Base-by-base conservation (phyloP, 2,113 vertebrate species). In the Platichthys flesus region DNA sequence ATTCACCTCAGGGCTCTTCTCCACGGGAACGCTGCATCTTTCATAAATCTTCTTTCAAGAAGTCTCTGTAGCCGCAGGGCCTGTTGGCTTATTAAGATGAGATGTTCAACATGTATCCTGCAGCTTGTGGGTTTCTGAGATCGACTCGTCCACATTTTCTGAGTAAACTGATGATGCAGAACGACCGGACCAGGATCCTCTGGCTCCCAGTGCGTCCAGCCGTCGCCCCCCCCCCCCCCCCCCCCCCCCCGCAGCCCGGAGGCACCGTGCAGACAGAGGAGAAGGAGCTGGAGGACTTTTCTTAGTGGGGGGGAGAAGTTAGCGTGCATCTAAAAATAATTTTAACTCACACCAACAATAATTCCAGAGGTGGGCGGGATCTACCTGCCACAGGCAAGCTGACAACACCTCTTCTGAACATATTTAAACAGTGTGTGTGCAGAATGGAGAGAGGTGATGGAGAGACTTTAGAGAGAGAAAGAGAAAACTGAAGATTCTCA, bases 291-390 rank as follows among this genome's bases (percentile, higher is more conserved):
- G 28, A 72, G 71, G 13, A 18, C 6, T 42, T 45, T 49, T 20
- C 49, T 16, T 5, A 1, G 12, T 16, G n/a, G 35, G 24, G 9
- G 49, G 10, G 64, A 23, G 54, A 57, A 54, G 61, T 71, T 79
- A 51, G 76, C 68, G 56, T 85, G 87, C 65, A 57, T 83, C 84
- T 80, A 82, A 85, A 89, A 83, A 83, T 91, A 86, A 61, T 69
- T 67, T 83, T 0, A 79, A 40, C 56, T 57, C 16, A 57, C 13
- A 74, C 81, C 76, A 82, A 83, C 63, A 80, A 74, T 54, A 71
- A 74, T 79, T 83, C 49, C 55, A 76, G 28, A 35, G 10, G 76
- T 81, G 77, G 86, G 90, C 10, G 77, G 73, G 40, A 31, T 45
- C 65, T 57, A 51, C 15, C 60, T 67, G 72, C 79, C 69, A 20